These are phyloP conservation scores for Alectoris magna DNA, from an alignment of 2,797 vertebrate genomes.

Conservation along the genomic window DNA sequence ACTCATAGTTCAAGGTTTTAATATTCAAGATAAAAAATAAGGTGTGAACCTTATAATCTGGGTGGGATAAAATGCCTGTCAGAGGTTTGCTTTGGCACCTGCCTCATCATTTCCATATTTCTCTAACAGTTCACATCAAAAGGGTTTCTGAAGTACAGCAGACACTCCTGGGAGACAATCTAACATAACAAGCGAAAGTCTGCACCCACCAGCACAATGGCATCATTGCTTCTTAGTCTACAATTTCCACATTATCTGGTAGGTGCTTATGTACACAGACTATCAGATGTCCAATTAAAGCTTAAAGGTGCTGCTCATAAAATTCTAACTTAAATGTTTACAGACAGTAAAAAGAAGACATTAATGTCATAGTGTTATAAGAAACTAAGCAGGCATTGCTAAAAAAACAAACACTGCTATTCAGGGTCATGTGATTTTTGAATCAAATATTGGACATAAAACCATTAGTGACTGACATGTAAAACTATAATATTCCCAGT, in stretches of 20 bases:
- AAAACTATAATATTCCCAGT: constrained; percentile 51
- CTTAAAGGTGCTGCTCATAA: constrained; percentile 71
- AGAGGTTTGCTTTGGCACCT: constrained; percentile 54
- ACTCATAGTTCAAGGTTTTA: neutral
- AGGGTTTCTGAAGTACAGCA: constrained; percentile 65
- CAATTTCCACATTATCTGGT: constrained; percentile 58
- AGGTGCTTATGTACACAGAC: constrained; percentile 64
- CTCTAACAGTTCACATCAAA: constrained; percentile 68
- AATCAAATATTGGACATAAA: constrained; percentile 39
- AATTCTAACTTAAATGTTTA: constrained; percentile 69
- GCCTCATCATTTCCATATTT: constrained; percentile 68
- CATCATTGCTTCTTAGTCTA: constrained; percentile 63
- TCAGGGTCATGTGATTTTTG: constrained; percentile 56
- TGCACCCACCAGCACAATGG: constrained; percentile 53
- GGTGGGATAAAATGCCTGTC: constrained; percentile 38
- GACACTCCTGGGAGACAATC: constrained; percentile 61
- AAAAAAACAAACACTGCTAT: constrained; percentile 43
- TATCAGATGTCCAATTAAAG: constrained; percentile 73
- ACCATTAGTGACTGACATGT: constrained; percentile 31
- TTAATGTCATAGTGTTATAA: constrained; percentile 53
- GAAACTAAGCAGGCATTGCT: constrained; percentile 67
- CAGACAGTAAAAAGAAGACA: constrained; percentile 64
- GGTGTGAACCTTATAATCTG: neutral
- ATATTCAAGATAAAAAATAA: neutral
- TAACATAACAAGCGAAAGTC: constrained; percentile 45